Evolutionary conservation across 2,113 vertebrate species (phyloP).

Genomic region (Lates calcarifer): DNA sequence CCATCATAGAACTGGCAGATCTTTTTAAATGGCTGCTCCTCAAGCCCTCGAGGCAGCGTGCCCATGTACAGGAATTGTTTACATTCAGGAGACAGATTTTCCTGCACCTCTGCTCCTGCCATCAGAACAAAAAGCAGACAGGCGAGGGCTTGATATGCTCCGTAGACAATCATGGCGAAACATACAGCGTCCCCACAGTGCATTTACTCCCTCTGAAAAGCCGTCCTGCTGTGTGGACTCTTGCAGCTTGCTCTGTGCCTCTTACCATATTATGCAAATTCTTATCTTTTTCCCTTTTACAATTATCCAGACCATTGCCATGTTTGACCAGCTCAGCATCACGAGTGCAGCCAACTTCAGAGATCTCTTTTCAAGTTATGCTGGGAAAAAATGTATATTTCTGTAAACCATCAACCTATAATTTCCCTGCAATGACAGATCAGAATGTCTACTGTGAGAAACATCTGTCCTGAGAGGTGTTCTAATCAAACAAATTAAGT

Average conservation of each 20-base stretch:
- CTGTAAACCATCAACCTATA: too few relatives aligned
- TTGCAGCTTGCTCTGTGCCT: slow-evolving; percentile 21
- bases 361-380: neutral
- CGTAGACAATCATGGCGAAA: slow-evolving; percentile 50
- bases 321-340: neutral
- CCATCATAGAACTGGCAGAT: slow-evolving; percentile 75
- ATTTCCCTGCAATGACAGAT: too few relatives aligned
- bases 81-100: slow-evolving; percentile 59
- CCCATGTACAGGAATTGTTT: slow-evolving; percentile 77
- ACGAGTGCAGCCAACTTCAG: neutral
- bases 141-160: slow-evolving; percentile 17
- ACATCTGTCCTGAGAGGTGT: too few relatives aligned
- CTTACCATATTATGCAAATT: slow-evolving; percentile 63
- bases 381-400: neutral
- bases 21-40: slow-evolving; percentile 55
- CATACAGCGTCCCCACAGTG: neutral
- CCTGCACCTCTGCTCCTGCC: slow-evolving; percentile 68
- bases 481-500: too few relatives aligned
- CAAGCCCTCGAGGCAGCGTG: slow-evolving; percentile 64
- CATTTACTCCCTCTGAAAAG: slow-evolving; percentile 35
- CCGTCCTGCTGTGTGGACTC: slow-evolving; percentile 16
- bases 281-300: slow-evolving; percentile 50
- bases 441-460: too few relatives aligned
- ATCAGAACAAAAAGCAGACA: slow-evolving; percentile 42
- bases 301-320: slow-evolving; percentile 23